These are phyloP conservation scores for Gallinago jamesoni DNA, from an alignment of 2,113 vertebrate species.

Conservation along the genomic window DNA sequence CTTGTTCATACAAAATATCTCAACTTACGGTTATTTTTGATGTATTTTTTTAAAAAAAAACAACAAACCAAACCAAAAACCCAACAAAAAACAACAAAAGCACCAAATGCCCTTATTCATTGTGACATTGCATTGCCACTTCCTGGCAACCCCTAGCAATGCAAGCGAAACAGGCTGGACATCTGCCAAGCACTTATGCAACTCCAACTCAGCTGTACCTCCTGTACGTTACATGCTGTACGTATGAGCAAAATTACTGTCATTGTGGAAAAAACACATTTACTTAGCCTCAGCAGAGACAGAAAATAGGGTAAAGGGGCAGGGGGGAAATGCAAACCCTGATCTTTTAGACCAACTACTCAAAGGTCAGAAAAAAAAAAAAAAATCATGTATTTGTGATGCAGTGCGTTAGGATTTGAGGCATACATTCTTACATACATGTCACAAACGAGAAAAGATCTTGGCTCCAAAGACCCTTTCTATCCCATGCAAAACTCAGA, in stretches of 20 bases:
- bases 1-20: not conserved
- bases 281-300: not conserved
- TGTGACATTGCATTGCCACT: not conserved
- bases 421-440: accelerated
- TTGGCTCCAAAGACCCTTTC: not conserved
- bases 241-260: not conserved
- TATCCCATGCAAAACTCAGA: not conserved
- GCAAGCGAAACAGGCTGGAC: not conserved
- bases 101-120: not conserved
- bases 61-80: too few species aligned
- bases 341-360: not conserved
- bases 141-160: not conserved
- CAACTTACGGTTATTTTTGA: too few species aligned
- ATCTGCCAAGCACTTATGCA: slow-evolving; percentile 31
- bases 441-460: not conserved
- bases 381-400: not conserved
- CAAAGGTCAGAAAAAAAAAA: not conserved
- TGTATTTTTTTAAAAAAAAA: not conserved
- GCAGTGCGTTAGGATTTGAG: not conserved
- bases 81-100: not conserved
- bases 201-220: not conserved
- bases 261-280: not conserved
- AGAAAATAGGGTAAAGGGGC: not conserved
- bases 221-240: not conserved
- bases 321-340: not conserved